Percentiles rank a stretch among this genome's conserved stretches.
These are phyloP conservation scores for Delichon dasypus DNA, from an alignment of 2,797 vertebrate genomes.

Conservation along the genomic window DNA sequence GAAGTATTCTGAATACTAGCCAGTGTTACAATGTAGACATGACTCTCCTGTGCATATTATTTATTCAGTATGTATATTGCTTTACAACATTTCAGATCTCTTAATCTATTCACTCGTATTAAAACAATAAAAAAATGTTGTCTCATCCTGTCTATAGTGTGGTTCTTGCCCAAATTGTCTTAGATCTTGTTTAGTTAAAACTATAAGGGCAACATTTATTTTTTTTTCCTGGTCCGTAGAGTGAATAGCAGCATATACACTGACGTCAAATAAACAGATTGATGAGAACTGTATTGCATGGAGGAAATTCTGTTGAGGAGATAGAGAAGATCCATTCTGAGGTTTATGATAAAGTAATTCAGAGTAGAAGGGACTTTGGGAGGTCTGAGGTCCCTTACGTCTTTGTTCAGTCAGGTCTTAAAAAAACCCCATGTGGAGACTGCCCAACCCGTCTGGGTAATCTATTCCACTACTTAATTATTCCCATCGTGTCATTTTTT, in stretches of 20 bases:
- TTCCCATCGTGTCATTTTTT: background rate
- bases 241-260: background rate
- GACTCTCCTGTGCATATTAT: conserved; percentile 91
- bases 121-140: conserved; percentile 83
- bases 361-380: background rate
- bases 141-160: conserved; percentile 48
- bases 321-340: background rate
- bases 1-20: conserved; percentile 83
- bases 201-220: background rate
- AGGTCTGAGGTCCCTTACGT: background rate
- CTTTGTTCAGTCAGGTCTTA: background rate
- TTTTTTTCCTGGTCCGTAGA: background rate
- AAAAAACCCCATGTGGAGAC: background rate
- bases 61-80: conserved; percentile 84
- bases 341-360: background rate
- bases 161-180: conserved; percentile 48
- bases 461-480: background rate
- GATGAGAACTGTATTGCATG: background rate
- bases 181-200: background rate
- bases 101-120: conserved; percentile 90
- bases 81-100: conserved; percentile 89
- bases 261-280: background rate
- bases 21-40: conserved; percentile 91
- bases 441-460: background rate
- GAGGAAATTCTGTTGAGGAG: background rate